Evolutionary conservation across 23 tunicate species (phyloP).

Genomic region (Styela clava): DNA sequence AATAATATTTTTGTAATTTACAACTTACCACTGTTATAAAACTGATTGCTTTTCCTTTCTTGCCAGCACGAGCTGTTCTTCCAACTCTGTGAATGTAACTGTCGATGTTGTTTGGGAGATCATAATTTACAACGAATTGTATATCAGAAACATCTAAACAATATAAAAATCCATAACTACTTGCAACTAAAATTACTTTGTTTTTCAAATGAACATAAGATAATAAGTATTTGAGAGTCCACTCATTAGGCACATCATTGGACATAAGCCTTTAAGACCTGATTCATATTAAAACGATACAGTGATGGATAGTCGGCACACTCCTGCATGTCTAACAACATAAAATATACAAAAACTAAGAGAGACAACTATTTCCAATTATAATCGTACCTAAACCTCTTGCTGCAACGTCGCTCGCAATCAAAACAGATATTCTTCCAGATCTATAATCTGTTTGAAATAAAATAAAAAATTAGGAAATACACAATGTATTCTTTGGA

Average conservation of each 20-base stretch:
- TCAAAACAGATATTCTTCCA: constrained; percentile 35
- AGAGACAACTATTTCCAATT: too few relatives aligned
- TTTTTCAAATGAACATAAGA: too few relatives aligned
- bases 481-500: too few relatives aligned
- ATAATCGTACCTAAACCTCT: constrained; percentile 83
- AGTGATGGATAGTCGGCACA: too few relatives aligned
- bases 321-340: too few relatives aligned
- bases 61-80: constrained; percentile 89
- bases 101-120: constrained; percentile 53
- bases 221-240: not conserved
- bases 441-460: constrained; percentile 46
- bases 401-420: constrained; percentile 99
- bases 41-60: constrained; percentile 64
- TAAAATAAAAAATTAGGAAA: too few relatives aligned
- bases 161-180: not conserved
- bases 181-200: not conserved
- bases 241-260: not conserved
- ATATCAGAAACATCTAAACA: constrained; percentile 74
- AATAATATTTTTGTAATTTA: not conserved
- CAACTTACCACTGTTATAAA: constrained; percentile 58
- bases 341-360: too few relatives aligned
- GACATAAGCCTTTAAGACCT: too few relatives aligned
- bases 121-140: constrained; percentile 79
- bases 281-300: too few relatives aligned
- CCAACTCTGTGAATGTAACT: constrained; percentile 91